Evolutionary conservation across 2,113 vertebrate genomes (phyloP).

Genomic region (Macaca nemestrina): DNA sequence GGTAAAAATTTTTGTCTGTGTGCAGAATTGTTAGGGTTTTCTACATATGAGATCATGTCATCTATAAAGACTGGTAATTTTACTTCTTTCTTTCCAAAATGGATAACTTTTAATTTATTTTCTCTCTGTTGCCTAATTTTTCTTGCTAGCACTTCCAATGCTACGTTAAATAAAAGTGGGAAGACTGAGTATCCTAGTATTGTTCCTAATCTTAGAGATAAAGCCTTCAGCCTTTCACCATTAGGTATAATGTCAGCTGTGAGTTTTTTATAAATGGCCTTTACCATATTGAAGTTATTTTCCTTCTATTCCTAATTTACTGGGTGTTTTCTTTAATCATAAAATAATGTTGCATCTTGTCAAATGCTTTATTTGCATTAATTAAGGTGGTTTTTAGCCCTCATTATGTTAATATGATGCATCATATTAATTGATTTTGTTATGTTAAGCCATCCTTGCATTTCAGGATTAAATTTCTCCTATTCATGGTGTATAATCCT

Average conservation of each 20-base stretch:
- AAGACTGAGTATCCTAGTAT: not conserved
- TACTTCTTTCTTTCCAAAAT: not conserved
- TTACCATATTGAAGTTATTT: not conserved
- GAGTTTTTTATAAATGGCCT: not conserved
- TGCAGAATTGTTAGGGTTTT: not conserved
- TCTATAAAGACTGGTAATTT: not conserved
- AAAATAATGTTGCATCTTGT: not conserved
- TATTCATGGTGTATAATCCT: not conserved
- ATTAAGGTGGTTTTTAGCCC: not conserved
- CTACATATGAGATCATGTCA: not conserved
- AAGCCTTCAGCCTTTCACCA: not conserved
- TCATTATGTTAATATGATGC: not conserved
- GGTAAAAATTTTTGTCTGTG: not conserved
- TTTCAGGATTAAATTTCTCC: not conserved
- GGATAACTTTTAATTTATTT: not conserved
- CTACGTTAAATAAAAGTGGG: not conserved
- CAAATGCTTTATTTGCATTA: not conserved
- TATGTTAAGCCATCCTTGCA: not conserved
- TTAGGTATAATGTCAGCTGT: not conserved
- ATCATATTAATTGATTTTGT: not conserved
- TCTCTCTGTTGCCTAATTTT: not conserved
- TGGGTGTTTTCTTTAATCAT: not conserved
- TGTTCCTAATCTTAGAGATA: not conserved
- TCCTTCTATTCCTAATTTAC: not conserved
- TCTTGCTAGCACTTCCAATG: not conserved